Evolutionary conservation across 2,888 invertebrate genomes (phyloP).

Genomic region (Patella depressa): DNA sequence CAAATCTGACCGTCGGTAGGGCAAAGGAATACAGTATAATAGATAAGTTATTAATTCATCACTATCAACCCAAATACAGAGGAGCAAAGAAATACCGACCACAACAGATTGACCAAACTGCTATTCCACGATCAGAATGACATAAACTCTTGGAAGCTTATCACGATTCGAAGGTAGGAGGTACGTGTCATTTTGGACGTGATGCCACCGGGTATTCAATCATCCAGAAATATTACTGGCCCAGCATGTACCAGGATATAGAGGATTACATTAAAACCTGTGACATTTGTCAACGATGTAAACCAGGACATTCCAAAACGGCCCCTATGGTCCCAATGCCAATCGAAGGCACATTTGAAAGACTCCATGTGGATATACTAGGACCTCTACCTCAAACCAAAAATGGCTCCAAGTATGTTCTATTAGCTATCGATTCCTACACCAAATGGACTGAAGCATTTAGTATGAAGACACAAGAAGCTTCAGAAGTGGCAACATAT

Average conservation of each 20-base stretch:
- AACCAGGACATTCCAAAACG: slow-evolving; percentile 13
- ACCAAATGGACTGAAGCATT: slow-evolving; percentile 40
- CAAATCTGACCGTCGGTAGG: neutral
- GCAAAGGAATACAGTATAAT: neutral
- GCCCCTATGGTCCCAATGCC: slow-evolving; percentile 35
- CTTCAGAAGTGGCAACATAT: slow-evolving; percentile 36
- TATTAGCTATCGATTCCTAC: slow-evolving; percentile 36
- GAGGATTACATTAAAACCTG: slow-evolving; percentile 14
- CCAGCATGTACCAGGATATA: slow-evolving; percentile 16
- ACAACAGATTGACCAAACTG: neutral
- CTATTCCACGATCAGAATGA: neutral
- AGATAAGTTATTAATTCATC: neutral
- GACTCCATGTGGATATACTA: slow-evolving; percentile 39
- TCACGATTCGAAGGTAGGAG: neutral
- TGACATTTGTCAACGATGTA: slow-evolving; percentile 15
- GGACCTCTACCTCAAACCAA: slow-evolving; percentile 32
- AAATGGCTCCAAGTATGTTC: slow-evolving; percentile 73
- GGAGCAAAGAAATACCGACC: neutral
- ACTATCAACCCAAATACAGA: neutral
- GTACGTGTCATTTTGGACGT: slow-evolving; percentile 6
- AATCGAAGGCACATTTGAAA: slow-evolving; percentile 23
- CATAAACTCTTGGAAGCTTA: neutral
- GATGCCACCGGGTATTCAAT: slow-evolving; percentile 18
- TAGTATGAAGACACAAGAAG: slow-evolving; percentile 37
- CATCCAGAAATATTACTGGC: slow-evolving; percentile 21